Conservation (phyloP, 2,797 vertebrate species). For the Poeciliopsis presidionis region DNA sequence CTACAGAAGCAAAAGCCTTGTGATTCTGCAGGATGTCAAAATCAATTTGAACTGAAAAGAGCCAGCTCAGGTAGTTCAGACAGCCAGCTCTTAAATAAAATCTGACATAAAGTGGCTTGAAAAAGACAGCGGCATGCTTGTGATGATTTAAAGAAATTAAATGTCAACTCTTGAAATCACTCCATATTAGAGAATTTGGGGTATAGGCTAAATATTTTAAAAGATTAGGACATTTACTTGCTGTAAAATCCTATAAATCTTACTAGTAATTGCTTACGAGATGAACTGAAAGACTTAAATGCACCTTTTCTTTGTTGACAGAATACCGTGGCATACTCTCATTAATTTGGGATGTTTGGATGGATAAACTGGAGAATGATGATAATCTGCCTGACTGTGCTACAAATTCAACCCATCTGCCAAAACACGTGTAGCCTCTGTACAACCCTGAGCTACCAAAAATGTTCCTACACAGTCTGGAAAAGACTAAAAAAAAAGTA, state of each 20-base stretch:
- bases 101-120: constrained; percentile 5
- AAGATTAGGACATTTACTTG: constrained; percentile 3
- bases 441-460: constrained; percentile 62
- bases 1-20: constrained; percentile 1
- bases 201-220: background rate
- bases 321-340: constrained; percentile 40
- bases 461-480: background rate
- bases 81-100: constrained; percentile 10
- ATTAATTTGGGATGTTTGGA: constrained; percentile 64
- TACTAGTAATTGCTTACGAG: constrained; percentile 44
- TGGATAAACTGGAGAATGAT: constrained; percentile 66
- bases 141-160: constrained; percentile 12
- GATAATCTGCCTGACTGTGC: constrained; percentile 69
- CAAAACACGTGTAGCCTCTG: constrained; percentile 69
- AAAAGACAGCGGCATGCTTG: background rate
- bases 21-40: constrained; percentile 22
- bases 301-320: constrained; percentile 46
- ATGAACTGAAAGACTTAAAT: constrained; percentile 45
- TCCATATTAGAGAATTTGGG: background rate
- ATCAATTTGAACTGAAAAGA: constrained; percentile 26
- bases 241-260: constrained; percentile 10
- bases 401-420: constrained; percentile 83
- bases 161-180: background rate
- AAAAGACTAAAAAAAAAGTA: background rate
- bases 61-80: constrained; percentile 4